A percentile compares a stretch with the other conserved stretches of the same genome.
Conservation (phyloP, 1,140 invertebrate species). For the Fopius arisanus region DNA sequence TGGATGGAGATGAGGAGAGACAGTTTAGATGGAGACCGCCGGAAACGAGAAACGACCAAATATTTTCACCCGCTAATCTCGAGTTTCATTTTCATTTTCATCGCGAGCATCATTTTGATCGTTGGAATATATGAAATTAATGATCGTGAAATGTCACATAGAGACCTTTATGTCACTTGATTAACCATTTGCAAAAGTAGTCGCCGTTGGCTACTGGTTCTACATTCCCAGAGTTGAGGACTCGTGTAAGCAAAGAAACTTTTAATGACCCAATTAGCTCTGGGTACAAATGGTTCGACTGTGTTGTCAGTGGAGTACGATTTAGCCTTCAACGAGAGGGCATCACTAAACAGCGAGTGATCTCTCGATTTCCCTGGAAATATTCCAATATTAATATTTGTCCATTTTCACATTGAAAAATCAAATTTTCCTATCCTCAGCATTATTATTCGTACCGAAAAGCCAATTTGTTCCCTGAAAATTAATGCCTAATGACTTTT, state of each 20-base stretch:
- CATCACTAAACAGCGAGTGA: slow-evolving; percentile 28
- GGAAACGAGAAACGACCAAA: background rate
- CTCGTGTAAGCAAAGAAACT: slow-evolving; percentile 5
- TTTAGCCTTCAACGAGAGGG: slow-evolving; percentile 18
- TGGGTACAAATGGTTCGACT: background rate
- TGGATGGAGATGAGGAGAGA: background rate
- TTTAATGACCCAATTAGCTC: slow-evolving; percentile 41
- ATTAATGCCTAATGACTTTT: slow-evolving; percentile 1
- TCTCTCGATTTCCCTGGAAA: background rate
- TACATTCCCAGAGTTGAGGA: slow-evolving; percentile 2
- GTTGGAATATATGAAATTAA: background rate
- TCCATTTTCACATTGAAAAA: background rate
- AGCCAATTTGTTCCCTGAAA: background rate
- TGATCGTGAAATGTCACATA: background rate
- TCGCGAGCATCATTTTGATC: background rate
- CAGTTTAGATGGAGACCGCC: background rate
- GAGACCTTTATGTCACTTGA: too few relatives aligned
- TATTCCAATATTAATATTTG: background rate
- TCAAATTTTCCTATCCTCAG: background rate
- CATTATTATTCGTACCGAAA: background rate
- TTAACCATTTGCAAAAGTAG: background rate
- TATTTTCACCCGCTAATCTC: background rate
- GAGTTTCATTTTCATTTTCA: background rate
- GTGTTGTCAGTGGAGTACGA: slow-evolving; percentile 3
- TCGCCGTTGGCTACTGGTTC: background rate